These are phyloP conservation scores for Stenodema calcarata DNA, from an alignment of 2,888 invertebrate genomes.

Conservation along the genomic window DNA sequence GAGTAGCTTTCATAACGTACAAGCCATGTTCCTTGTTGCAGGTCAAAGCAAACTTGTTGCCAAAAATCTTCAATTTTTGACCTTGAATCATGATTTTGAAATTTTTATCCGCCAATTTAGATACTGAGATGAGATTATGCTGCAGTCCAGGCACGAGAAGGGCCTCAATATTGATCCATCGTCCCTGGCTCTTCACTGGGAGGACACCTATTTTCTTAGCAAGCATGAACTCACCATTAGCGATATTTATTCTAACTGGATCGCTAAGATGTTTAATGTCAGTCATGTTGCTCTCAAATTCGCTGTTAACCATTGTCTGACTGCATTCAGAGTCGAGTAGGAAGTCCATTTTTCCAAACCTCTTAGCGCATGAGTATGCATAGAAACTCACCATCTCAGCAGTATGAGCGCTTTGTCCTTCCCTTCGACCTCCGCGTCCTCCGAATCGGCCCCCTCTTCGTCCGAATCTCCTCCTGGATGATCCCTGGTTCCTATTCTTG, in stretches of 20 bases:
- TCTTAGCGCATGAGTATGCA: neutral
- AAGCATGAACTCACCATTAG: no score
- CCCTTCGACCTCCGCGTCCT: neutral
- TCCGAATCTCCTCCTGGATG: no score
- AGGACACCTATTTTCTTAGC: slow-evolving; percentile 23
- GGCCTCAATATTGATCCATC: neutral
- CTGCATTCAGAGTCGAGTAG: neutral
- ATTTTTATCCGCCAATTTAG: neutral
- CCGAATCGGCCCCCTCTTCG: no score
- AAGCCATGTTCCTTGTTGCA: no score
- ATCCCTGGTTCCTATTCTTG: no score
- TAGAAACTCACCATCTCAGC: neutral
- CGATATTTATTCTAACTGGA: neutral
- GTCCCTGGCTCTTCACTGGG: neutral
- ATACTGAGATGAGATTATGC: slow-evolving; percentile 11
- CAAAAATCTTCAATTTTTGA: neutral
- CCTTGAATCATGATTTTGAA: neutral
- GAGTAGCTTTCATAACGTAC: neutral
- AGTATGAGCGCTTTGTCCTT: neutral
- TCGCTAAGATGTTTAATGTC: neutral
- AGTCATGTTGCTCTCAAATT: neutral
- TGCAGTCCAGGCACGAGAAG: slow-evolving; percentile 39
- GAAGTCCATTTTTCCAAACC: neutral
- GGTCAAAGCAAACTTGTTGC: neutral
- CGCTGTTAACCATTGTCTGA: neutral